Evolutionary conservation across 2,888 invertebrate genomes (phyloP), one percentile per base, ranked within the genome.

Genomic region (Ditula angustiorana): DNA sequence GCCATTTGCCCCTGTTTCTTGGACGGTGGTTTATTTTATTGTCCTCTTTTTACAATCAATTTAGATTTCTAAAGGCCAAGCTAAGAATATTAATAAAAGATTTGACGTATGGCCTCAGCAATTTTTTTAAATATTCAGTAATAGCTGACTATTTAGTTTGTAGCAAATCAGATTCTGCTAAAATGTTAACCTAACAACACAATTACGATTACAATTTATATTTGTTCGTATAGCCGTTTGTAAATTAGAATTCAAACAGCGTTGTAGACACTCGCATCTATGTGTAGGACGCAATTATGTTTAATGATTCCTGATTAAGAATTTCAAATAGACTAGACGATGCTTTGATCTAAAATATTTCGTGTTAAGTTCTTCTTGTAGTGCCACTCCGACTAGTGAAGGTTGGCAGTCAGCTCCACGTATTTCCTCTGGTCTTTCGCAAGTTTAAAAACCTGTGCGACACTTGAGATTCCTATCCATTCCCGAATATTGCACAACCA

Each of bases 271-370:
- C 64, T 62, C 26, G 59, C 11, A 58, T 58, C 53, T 59, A 52
- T 58, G 63, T 64, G 53, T 53, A 35, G 64, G 64, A 59, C 59
- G 58, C 58, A 58, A 64, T 64, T 64, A 47, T 46, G 47, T 28
- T 59, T 47, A 64, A 59, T 64, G 46, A 58, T 13, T 26, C 21
- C 19, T 59, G 59, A 64, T 35, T 35, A 64, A 5, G 16, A 50
- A 41, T 16, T 41, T 33, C 13, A 26, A 47, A 53, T 58, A 59
- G 11, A 24, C n/a, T 35, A 37, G 53, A 64, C 21, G 28, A n/a
- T 21, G 5, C 52, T 41, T 19, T 53, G 52, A 35, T 53, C 3
- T 19, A 41, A 19, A 19, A 5, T 19, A n/a, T 11, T 10, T 8
- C 8, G 2, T 19, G 8, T 16, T 8, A 41, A 7, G 19, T n/a